Evolutionary conservation across 2,888 invertebrate genomes (phyloP).

Genomic region (Uloborus plumipes): DNA sequence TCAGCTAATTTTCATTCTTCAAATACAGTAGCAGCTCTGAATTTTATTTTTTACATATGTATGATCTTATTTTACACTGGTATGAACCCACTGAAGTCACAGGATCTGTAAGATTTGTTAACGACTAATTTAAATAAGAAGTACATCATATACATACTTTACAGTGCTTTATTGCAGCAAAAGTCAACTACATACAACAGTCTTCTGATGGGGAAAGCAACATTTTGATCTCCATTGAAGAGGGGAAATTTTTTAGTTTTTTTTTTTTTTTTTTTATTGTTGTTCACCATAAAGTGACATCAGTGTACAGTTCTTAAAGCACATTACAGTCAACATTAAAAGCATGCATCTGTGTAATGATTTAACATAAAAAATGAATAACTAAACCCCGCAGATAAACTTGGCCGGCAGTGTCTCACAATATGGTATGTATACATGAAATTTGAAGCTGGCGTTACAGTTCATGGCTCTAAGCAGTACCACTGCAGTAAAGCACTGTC

Average conservation of each 20-base stretch:
- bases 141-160: slow-evolving; percentile 53
- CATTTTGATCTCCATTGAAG: slow-evolving; percentile 57
- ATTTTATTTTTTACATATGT: too few species aligned
- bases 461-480: slow-evolving; percentile 55
- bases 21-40: too few species aligned
- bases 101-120: background rate
- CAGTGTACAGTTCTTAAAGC: slow-evolving; percentile 46
- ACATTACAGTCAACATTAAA: slow-evolving; percentile 63
- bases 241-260: background rate
- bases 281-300: slow-evolving; percentile 7
- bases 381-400: slow-evolving; percentile 60
- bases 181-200: slow-evolving; percentile 65
- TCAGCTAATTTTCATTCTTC: too few species aligned
- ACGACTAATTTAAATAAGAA: background rate
- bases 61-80: too few species aligned
- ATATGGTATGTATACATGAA: slow-evolving; percentile 62
- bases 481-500: slow-evolving; percentile 64
- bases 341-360: slow-evolving; percentile 63
- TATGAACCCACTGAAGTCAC: too few species aligned
- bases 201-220: slow-evolving; percentile 61
- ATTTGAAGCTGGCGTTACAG: slow-evolving; percentile 55
- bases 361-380: slow-evolving; percentile 59
- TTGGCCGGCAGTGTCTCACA: slow-evolving; percentile 65
- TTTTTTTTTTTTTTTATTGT: too few species aligned
- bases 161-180: slow-evolving; percentile 66